Base-by-base conservation (phyloP, 2,888 invertebrate species). In the Lucinisca nassula region DNA sequence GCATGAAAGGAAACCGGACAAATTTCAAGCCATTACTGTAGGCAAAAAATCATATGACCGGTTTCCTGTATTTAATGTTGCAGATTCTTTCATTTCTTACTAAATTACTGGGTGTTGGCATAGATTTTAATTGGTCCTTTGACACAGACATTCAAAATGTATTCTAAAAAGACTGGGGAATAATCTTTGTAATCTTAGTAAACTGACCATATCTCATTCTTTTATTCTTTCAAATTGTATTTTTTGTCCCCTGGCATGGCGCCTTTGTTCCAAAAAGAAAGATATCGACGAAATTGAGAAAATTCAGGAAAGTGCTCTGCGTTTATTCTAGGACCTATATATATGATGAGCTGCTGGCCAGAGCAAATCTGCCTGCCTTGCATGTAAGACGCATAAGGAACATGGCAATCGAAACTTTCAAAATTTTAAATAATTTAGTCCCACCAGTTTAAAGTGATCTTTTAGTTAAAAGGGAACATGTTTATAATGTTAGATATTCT, bases 401-500 rank as follows among this genome's bases (percentile, higher is more conserved):
- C 14, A 73, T 32, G 40, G 37, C 27, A 14, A 76, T 82, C 24
- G 51, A 82, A 72, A 38, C 49, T 30, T 67, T 67, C 17, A 58
- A 35, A 27, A 78, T 78, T 40, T n/a, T 78, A 14, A 78, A 78
- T 67, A 37, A 78, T 32, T 14, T 58, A 40, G n/a, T 40, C n/a
- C 78, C 78, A 0, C n/a, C 58, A 21, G 55, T 58, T 14, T 37
- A 67, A 14, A n/a, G 27, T 24, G 67, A 78, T 27, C 30, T 78
- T n/a, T 37, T 78, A 24, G 27, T 14, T 6, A 37, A 38, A 35
- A 78, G 38, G 24, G 24, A 40, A 14, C 37, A 17, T 72, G 1
- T 35, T 4, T 82, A 77, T 55, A 70, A 67, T 51, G 77, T 82
- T 76, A 82, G 51, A 38, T 77, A 82, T 37, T 67, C 30, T 12